Base-by-base conservation (phyloP, 2,113 vertebrate genomes). In the Loxodonta africana region DNA sequence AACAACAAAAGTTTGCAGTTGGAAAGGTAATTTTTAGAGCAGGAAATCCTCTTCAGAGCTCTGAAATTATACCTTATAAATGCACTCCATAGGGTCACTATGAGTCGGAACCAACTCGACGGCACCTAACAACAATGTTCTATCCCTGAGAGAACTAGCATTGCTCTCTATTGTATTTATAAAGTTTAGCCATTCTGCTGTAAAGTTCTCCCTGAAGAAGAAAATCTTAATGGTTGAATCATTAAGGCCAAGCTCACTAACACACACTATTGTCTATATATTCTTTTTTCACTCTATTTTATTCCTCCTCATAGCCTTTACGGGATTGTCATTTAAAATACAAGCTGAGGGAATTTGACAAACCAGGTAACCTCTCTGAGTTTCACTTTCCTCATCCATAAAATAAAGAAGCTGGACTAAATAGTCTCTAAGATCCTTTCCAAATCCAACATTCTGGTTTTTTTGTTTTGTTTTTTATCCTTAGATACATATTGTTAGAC, bases 11-110 rank as follows among this genome's bases (percentile, higher is more conserved):
- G 53, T 57, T 57, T 10, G 26, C 21, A 67, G 33, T 17, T 77
- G 73, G 5, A n/a, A 80, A 44, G 71, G 63, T 88, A 73, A 57
- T 63, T 95, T 92, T 97, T 65, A 62, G 23, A 94, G 12, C 20
- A 15, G 60, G 28, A 85, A 17, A 60, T 26, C 21, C 6, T 96
- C 65, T 81, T 73, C 46, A 51, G 10, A 44, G 15, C 12, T 44
- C 37, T 96, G 76, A 90, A 60, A 17, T 82, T 89, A 15, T n/a
- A 69, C 57, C 37, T 57, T 33, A 5, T 57, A 57, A 57, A 57
- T 57, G 53, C 53, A 8, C 15, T 15, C 53, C 15, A 57, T 57
- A 57, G 11, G 53, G 15, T 57, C 14, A 12, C 11, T 57, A 57
- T 15, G 15, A 57, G 53, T 57, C 53, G 15, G 53, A 57, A 57